Evolutionary conservation across 1,140 invertebrate species (phyloP).

Genomic region (Asobara japonica): DNA sequence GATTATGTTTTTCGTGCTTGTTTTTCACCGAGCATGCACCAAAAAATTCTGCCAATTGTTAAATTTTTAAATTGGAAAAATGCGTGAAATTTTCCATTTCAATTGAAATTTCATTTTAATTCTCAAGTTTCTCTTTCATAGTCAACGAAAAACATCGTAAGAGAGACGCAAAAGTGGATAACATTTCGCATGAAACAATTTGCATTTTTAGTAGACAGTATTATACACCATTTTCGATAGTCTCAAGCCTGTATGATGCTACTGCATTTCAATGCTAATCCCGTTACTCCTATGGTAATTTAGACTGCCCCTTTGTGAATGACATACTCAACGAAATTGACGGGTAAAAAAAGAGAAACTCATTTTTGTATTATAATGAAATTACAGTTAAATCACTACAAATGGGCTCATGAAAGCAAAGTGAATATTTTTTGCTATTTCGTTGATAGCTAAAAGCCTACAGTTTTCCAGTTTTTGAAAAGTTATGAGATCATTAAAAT

Average conservation of each 20-base stretch:
- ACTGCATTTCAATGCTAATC: conserved; percentile 28
- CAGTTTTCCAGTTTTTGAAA: no score
- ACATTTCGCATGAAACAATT: neutral
- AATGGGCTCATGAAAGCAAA: neutral
- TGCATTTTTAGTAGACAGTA: neutral
- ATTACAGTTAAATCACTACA: neutral
- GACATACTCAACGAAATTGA: neutral
- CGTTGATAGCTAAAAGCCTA: no score
- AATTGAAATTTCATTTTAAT: no score
- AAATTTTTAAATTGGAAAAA: no score
- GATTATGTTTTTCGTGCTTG: no score
- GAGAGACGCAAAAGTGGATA: neutral
- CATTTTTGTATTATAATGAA: conserved; percentile 1
- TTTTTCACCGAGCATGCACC: no score
- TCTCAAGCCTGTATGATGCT: neutral
- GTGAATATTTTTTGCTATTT: no score
- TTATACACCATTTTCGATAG: neutral
- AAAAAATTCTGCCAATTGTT: no score
- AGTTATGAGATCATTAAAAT: no score
- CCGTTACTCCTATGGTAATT: conserved; percentile 19
- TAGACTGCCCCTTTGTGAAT: neutral
- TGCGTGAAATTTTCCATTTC: no score
- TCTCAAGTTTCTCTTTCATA: no score
- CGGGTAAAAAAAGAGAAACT: neutral
- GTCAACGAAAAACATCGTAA: neutral